Percentiles rank a stretch among this genome's conserved stretches.
These are phyloP conservation scores for Pampus argenteus DNA, from an alignment of 2,797 vertebrate species.

Conservation along the genomic window DNA sequence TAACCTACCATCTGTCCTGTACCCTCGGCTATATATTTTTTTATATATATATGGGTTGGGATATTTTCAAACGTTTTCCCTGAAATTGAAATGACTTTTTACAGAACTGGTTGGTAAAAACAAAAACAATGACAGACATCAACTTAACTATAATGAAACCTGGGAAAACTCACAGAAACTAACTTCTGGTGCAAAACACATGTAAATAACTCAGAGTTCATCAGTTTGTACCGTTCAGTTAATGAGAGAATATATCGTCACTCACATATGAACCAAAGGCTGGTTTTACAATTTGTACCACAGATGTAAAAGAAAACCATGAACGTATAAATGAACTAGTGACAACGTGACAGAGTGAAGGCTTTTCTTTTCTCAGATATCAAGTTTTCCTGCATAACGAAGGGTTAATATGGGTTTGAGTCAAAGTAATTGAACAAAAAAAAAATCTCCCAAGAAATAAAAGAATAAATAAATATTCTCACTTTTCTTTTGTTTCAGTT, in stretches of 20 bases:
- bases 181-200: background rate
- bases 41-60: background rate
- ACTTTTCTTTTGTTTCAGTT: no score
- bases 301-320: background rate
- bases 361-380: background rate
- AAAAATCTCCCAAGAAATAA: no score
- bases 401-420: no score
- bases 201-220: background rate
- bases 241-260: background rate
- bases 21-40: background rate
- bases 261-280: slow-evolving; percentile 3
- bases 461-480: no score
- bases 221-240: background rate
- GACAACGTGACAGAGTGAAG: background rate
- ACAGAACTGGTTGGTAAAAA: background rate
- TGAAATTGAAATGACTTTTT: background rate
- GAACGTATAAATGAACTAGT: background rate
- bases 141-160: no score
- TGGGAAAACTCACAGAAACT: background rate
- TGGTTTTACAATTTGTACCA: background rate
- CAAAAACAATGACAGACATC: background rate
- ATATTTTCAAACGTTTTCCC: background rate
- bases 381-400: background rate
- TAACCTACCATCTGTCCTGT: background rate
- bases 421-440: no score